A percentile compares a stretch with the other conserved stretches of the same genome.
These are phyloP conservation scores for Todus mexicanus DNA, from an alignment of 2,797 vertebrate species.

Conservation along the genomic window DNA sequence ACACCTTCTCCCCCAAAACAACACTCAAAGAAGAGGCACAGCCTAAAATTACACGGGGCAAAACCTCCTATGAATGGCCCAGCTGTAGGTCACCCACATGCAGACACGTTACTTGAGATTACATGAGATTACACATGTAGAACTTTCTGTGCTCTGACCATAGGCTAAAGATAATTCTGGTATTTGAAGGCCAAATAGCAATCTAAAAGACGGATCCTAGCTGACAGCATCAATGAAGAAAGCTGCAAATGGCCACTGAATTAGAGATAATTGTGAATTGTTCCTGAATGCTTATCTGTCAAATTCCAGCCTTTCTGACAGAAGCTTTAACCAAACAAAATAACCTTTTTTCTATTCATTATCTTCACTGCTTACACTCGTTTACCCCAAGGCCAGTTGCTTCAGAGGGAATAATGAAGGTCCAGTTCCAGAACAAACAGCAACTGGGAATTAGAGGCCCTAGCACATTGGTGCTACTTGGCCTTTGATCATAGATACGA, in stretches of 20 bases:
- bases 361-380: neutral
- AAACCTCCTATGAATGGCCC: neutral
- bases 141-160: neutral
- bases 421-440: neutral
- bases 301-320: neutral
- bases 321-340: neutral
- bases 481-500: neutral
- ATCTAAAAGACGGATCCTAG: neutral
- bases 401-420: neutral
- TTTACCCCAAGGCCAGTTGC: neutral
- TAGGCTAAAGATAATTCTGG: neutral
- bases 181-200: neutral
- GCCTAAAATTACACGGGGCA: neutral
- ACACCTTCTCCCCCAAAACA: neutral
- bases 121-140: neutral
- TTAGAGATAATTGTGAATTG: neutral
- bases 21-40: neutral
- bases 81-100: neutral
- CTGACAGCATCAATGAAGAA: neutral
- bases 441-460: neutral
- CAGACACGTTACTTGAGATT: neutral
- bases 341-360: neutral
- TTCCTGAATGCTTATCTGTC: neutral
- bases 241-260: neutral
- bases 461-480: neutral